Evolutionary conservation across 2,888 invertebrate species (phyloP).

Genomic region (Trachelus tabidus): DNA sequence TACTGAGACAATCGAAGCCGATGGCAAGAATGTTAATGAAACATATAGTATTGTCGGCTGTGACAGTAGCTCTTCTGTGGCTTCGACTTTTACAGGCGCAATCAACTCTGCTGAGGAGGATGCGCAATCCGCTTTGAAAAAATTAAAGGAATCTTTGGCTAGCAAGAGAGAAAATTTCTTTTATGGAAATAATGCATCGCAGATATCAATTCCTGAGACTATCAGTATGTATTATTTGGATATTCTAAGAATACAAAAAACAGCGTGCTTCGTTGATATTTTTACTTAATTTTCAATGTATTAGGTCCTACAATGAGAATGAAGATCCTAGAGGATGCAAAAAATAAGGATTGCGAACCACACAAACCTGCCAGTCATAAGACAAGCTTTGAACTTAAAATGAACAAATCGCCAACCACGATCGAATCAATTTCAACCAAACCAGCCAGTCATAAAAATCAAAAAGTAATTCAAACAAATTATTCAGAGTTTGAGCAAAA

Average conservation of each 20-base stretch:
- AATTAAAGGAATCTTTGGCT: slow-evolving; percentile 45
- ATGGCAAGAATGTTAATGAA: slow-evolving; percentile 2
- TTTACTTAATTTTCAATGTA: background rate
- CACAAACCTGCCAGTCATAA: slow-evolving; percentile 57
- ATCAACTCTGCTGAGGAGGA: slow-evolving; percentile 37
- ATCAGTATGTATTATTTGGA: background rate
- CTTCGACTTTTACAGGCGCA: slow-evolving; percentile 18
- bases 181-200: slow-evolving; percentile 33
- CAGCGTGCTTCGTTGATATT: background rate
- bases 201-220: slow-evolving; percentile 16
- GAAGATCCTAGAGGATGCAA: slow-evolving; percentile 26
- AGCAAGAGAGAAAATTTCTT: slow-evolving; percentile 46
- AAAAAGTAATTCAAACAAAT: slow-evolving; percentile 17
- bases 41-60: background rate
- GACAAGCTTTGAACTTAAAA: slow-evolving; percentile 46
- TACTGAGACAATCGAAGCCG: background rate
- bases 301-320: slow-evolving; percentile 24
- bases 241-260: background rate
- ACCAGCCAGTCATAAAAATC: slow-evolving; percentile 19
- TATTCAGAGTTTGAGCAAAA: background rate
- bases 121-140: slow-evolving; percentile 37
- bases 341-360: slow-evolving; percentile 45
- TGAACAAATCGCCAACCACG: slow-evolving; percentile 38
- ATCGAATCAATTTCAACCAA: slow-evolving; percentile 31
- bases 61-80: slow-evolving; percentile 13